These are phyloP conservation scores for Dynastes maya DNA, from an alignment of 2,888 invertebrate species.

Conservation along the genomic window DNA sequence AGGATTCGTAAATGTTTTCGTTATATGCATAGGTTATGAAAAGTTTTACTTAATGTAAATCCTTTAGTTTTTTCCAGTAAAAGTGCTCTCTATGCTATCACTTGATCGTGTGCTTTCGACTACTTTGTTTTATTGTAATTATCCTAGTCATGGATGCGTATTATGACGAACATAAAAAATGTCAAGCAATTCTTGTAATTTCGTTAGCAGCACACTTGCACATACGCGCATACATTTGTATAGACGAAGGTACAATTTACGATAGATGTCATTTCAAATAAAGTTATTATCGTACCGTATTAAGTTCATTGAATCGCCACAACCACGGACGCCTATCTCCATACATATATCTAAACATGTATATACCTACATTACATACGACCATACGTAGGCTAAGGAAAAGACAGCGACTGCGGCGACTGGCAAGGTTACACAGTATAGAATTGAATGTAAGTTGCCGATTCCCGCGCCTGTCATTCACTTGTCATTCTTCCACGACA, in stretches of 20 bases:
- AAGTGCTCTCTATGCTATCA: no score
- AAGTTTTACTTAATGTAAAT: no score
- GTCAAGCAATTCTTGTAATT: not conserved
- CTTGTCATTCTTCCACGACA: constrained; percentile 64
- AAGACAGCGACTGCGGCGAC: constrained; percentile 26
- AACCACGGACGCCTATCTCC: constrained; percentile 22
- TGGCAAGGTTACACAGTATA: constrained; percentile 30
- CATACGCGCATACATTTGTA: not conserved
- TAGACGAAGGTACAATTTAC: constrained; percentile 29
- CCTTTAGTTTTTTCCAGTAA: no score
- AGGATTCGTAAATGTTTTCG: no score
- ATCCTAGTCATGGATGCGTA: not conserved
- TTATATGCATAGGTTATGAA: no score
- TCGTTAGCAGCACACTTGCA: not conserved
- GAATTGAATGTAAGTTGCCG: constrained; percentile 56
- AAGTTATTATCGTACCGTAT: constrained; percentile 49
- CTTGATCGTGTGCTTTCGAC: no score
- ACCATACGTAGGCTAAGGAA: constrained; percentile 11
- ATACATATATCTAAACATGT: not conserved
- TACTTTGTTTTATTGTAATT: no score
- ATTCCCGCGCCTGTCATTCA: constrained; percentile 65
- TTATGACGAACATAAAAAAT: not conserved
- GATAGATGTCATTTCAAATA: constrained; percentile 45
- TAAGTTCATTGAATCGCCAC: constrained; percentile 49
- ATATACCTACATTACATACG: constrained; percentile 8